These are phyloP conservation scores for Agrilus cyanescens DNA, from an alignment of 2,888 invertebrate genomes.

Conservation along the genomic window DNA sequence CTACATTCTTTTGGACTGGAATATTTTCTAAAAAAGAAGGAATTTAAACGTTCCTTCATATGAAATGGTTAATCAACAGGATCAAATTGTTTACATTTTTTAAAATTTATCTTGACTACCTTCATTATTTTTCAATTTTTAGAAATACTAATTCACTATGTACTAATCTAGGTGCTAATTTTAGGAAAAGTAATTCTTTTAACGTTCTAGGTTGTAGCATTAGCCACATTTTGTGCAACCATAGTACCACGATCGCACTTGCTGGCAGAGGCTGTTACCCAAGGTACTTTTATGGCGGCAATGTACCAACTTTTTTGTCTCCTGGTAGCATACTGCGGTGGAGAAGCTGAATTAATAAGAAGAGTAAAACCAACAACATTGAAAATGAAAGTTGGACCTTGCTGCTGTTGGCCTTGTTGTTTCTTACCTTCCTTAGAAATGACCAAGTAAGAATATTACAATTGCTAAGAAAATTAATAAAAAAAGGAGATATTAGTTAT, in stretches of 20 bases:
- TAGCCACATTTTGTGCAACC: constrained; percentile 44
- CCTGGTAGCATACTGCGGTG: constrained; percentile 53
- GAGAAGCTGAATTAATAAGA: constrained; percentile 46
- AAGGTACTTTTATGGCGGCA: constrained; percentile 55
- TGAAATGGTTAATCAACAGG: background rate
- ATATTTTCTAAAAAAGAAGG: no score
- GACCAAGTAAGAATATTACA: constrained; percentile 36
- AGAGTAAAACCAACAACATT: constrained; percentile 45
- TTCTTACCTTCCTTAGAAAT: constrained; percentile 44
- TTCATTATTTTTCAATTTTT: background rate
- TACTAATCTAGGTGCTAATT: background rate
- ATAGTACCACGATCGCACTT: constrained; percentile 53
- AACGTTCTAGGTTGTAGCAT: constrained; percentile 43
- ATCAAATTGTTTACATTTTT: background rate
- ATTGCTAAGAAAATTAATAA: background rate
- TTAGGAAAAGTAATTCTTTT: constrained; percentile 3
- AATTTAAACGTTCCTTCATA: no score
- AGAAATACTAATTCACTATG: background rate
- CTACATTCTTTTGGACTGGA: no score
- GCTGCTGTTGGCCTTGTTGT: constrained; percentile 65
- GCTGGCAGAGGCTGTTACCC: constrained; percentile 55
- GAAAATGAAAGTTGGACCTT: constrained; percentile 52
- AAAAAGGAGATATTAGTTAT: background rate
- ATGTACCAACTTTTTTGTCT: constrained; percentile 59
- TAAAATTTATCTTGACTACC: background rate